phyloP scores from a whole-genome alignment of 1,140 invertebrate species.

The Pogonognathellus flavescens region DNA sequence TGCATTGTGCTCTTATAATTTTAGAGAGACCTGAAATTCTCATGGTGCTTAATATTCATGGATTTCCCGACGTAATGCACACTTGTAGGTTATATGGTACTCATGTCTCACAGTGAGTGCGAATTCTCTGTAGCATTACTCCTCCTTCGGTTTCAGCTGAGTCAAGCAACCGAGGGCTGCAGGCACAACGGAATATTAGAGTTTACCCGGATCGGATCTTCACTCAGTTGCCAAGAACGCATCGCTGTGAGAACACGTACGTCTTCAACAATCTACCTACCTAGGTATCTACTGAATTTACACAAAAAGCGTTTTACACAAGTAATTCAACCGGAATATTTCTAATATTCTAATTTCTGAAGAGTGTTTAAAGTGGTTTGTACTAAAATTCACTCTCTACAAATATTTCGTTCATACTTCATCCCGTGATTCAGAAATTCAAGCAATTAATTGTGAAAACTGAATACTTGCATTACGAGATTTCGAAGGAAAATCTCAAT shows the following conservation, averaged over 20 bases:
- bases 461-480: not conserved
- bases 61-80: not conserved
- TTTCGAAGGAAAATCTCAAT: not conserved
- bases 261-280: not conserved
- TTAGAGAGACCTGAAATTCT: no score
- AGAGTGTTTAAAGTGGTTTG: not conserved
- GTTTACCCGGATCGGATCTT: not conserved
- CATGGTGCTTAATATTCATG: not conserved
- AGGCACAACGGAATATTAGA: not conserved
- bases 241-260: not conserved
- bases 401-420: no score
- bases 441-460: not conserved
- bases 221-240: conserved; percentile 26
- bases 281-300: not conserved
- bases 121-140: not conserved
- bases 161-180: not conserved
- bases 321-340: not conserved
- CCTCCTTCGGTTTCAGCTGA: not conserved
- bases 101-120: not conserved
- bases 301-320: not conserved
- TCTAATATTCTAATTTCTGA: not conserved
- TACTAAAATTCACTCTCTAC: not conserved
- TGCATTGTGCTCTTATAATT: no score
- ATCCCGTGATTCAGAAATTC: not conserved
- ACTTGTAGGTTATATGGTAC: not conserved